Conservation (phyloP, 2,797 vertebrate species). For the Sebastes steindachneri region DNA sequence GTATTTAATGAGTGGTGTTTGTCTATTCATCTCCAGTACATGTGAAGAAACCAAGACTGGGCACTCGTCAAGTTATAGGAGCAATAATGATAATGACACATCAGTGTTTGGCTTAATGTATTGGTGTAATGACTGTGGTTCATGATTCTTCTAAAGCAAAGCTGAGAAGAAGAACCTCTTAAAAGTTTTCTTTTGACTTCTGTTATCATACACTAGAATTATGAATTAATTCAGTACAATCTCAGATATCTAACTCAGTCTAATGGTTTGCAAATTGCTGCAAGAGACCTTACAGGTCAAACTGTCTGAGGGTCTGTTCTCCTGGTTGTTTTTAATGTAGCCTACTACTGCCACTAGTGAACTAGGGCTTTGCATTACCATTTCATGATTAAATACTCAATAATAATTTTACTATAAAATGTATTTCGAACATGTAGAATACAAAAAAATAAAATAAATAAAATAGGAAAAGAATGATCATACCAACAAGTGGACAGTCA, state of each 20-base stretch:
- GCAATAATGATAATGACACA: not conserved
- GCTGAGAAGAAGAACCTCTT: not conserved
- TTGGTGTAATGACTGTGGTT: not conserved
- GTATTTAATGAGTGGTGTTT: conserved; percentile 4
- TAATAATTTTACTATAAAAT: not conserved
- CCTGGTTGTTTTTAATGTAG: too few relatives aligned
- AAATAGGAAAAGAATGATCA: too few relatives aligned
- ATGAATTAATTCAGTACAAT: not conserved
- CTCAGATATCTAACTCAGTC: not conserved
- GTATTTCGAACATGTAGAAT: too few relatives aligned
- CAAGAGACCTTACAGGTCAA: not conserved
- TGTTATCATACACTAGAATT: not conserved
- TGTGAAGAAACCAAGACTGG: not conserved
- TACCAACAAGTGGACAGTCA: too few relatives aligned
- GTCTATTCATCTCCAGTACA: not conserved
- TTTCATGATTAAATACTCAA: not conserved
- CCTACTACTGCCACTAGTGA: too few relatives aligned
- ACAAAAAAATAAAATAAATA: too few relatives aligned
- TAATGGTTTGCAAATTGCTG: not conserved
- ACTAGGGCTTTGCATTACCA: not conserved
- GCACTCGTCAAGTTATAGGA: not conserved
- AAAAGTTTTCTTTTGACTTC: not conserved
- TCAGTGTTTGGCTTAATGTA: not conserved
- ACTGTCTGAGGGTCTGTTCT: not conserved
- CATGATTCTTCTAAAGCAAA: not conserved